A percentile compares a stretch with the other conserved stretches of the same genome.
phyloP scores from a whole-genome alignment of 2,888 invertebrate genomes.

The Drosophila mimica region DNA sequence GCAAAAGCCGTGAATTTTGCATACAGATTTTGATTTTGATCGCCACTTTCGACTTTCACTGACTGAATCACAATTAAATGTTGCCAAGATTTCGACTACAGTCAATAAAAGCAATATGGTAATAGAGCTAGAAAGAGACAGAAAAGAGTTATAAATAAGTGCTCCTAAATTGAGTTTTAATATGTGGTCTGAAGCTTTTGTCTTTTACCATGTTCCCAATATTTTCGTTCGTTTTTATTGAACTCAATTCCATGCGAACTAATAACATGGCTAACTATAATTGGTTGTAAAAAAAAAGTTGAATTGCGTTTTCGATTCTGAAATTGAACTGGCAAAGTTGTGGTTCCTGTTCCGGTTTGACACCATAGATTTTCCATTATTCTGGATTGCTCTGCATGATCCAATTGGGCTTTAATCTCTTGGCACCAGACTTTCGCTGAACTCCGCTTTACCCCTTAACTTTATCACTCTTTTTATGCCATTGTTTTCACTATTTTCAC shows the following conservation, averaged over 20 bases:
- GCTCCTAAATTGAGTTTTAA: neutral
- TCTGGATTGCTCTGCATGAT: neutral
- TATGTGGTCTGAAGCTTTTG: no score
- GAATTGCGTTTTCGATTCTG: neutral
- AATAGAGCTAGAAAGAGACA: neutral
- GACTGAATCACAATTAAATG: conserved; percentile 4
- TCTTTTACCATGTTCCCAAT: neutral
- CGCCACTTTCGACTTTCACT: neutral
- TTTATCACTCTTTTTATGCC: neutral
- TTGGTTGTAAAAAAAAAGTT: neutral
- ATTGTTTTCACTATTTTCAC: conserved; percentile 13
- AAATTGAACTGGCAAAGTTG: neutral
- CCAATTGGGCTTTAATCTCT: neutral
- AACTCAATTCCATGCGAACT: neutral
- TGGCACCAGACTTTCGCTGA: neutral
- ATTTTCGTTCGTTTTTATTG: neutral
- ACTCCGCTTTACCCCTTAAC: neutral
- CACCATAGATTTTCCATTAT: neutral
- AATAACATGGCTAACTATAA: neutral
- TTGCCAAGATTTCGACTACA: neutral
- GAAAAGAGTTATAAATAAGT: neutral
- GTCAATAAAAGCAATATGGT: neutral
- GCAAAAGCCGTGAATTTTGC: neutral
- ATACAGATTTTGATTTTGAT: conserved; percentile 1
- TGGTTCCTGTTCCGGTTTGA: neutral